Evolutionary conservation across 2,888 invertebrate species (phyloP), one percentile per base, ranked within the genome.

Genomic region (Agrochola circellaris): DNA sequence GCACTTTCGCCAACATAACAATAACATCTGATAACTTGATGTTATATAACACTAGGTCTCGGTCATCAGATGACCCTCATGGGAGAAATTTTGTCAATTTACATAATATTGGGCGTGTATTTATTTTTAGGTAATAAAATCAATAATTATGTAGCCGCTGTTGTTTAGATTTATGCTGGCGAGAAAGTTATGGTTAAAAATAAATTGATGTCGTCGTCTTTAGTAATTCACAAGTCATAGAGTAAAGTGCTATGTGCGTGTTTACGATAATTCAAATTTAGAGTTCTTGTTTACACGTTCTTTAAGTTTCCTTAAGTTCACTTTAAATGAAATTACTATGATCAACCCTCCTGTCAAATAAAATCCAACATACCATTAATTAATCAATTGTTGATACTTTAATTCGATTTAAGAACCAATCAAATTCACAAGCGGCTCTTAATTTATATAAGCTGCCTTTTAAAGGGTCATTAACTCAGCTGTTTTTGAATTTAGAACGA

Each of bases 31-130:
- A 86, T 81, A 82, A 81, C 66, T 51, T 79, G 17, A 17, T 9
- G 73, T 88, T 88, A 93, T 91, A 89, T 93, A 95, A 95, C 87
- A 80, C 88, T 87, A 93, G 95, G 95, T 95, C 95, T 95, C 92
- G 95, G 95, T 92, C 95, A 94, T 72, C 77, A 84, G 79, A 87
- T 92, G 94, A 93, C 93, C 93, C 88, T 86, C 81, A 79, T 80
- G 77, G 76, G 90, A 89, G 91, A 92, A 90, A 91, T 89, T 91
- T 89, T 79, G 77, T 30, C 67, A 76, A 81, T 82, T 82, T 83
- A 75, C 82, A 87, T 91, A 90, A 91, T 84, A 86, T 81, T 88
- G 77, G 66, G 79, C 42, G 86, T 82, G 82, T 81, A 73, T 82
- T 76, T 42, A 72, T 60, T 81, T 74, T 77, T 76, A 42, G 48